Evolutionary conservation across 2,888 invertebrate species (phyloP).

Genomic region (Byasa hedistus): DNA sequence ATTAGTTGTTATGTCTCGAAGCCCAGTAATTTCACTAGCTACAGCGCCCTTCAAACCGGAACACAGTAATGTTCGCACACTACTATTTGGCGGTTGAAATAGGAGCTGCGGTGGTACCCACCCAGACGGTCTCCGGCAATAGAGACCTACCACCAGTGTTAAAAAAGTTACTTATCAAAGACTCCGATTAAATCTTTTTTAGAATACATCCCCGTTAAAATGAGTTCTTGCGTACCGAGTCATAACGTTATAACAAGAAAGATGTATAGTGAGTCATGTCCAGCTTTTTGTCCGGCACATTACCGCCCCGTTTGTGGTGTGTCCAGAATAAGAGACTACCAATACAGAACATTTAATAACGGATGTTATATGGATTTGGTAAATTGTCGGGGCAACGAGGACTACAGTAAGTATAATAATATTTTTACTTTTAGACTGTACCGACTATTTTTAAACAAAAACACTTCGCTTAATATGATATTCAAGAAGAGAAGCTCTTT

Average conservation of each 20-base stretch:
- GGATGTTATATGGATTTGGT: constrained; percentile 67
- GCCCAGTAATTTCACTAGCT: no score
- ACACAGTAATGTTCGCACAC: no score
- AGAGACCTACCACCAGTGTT: no score
- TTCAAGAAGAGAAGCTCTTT: no score
- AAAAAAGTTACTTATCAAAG: no score
- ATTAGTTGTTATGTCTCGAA: no score
- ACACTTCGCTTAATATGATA: no score
- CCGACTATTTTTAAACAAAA: no score
- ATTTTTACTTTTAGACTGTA: background rate
- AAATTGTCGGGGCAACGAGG: constrained; percentile 64
- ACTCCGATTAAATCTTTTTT: constrained; percentile 28
- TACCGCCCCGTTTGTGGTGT: constrained; percentile 66
- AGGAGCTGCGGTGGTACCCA: no score
- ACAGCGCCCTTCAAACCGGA: no score
- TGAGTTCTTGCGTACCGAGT: constrained; percentile 56
- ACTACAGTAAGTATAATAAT: constrained; percentile 33
- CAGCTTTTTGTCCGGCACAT: constrained; percentile 62
- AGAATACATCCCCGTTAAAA: constrained; percentile 50
- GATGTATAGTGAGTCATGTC: constrained; percentile 60
- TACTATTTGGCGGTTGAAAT: no score
- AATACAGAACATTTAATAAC: constrained; percentile 59
- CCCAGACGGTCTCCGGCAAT: no score
- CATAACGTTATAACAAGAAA: constrained; percentile 40
- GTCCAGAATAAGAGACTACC: constrained; percentile 48